phyloP scores from a whole-genome alignment of 2,797 vertebrate species.

The Pantherophis vulpinus region DNA sequence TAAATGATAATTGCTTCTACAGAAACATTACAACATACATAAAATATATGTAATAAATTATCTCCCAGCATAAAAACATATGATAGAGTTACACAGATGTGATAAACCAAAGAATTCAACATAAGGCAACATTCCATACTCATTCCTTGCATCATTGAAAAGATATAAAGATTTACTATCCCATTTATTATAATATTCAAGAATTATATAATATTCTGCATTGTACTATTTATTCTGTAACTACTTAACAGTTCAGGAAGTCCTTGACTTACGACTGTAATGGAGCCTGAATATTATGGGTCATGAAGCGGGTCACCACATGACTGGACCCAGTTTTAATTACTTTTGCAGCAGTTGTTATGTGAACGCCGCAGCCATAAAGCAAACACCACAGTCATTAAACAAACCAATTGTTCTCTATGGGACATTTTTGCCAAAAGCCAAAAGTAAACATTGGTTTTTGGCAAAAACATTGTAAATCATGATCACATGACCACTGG shows the following conservation, averaged over 20 bases:
- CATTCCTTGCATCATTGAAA: slow-evolving; percentile 42
- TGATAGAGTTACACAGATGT: slow-evolving; percentile 32
- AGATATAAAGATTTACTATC: slow-evolving; percentile 29
- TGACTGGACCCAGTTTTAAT: background rate
- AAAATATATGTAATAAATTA: slow-evolving; percentile 47
- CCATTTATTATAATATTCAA: background rate
- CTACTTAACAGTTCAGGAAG: slow-evolving; percentile 5
- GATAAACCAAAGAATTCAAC: slow-evolving; percentile 25
- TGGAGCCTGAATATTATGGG: background rate
- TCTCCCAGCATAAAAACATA: slow-evolving; percentile 41
- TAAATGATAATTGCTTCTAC: slow-evolving; percentile 60
- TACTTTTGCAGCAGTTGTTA: background rate
- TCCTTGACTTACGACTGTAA: background rate
- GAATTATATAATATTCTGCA: slow-evolving; percentile 31
- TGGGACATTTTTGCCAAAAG: background rate
- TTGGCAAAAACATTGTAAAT: background rate
- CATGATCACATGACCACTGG: background rate
- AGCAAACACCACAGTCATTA: background rate
- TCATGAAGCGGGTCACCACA: background rate
- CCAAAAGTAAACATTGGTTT: background rate
- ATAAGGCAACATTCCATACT: background rate
- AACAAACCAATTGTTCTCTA: background rate
- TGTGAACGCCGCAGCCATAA: background rate
- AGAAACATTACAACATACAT: slow-evolving; percentile 50
- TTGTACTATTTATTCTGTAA: slow-evolving; percentile 19